These are phyloP conservation scores for Notechis scutatus DNA, from an alignment of 2,113 vertebrate species.

Conservation along the genomic window DNA sequence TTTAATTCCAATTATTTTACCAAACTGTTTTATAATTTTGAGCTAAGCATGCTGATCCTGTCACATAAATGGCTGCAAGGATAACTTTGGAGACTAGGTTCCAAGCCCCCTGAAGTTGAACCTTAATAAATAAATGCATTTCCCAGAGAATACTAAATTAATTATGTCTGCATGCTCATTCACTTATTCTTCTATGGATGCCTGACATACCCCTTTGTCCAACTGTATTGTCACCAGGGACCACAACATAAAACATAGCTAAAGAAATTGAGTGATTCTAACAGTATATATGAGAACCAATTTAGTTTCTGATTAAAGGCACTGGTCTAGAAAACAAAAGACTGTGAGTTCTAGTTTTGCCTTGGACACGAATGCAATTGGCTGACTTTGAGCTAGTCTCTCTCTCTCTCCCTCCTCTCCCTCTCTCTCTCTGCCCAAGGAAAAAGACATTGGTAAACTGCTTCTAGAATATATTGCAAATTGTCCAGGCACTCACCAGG, in stretches of 20 bases:
- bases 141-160: not conserved
- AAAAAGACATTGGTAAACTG: not conserved
- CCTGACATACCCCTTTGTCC: not conserved
- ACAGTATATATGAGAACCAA: not conserved
- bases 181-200: not conserved
- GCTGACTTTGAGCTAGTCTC: not conserved
- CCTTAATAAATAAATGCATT: not conserved
- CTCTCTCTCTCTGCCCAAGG: not conserved
- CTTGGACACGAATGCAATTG: not conserved
- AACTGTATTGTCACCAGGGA: not conserved
- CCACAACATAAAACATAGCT: not conserved
- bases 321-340: not conserved
- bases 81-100: not conserved
- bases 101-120: not conserved
- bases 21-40: not conserved
- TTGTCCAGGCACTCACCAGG: not conserved
- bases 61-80: not conserved
- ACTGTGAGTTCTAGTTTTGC: not conserved
- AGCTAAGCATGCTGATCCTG: not conserved
- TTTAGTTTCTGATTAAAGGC: not conserved
- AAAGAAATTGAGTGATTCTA: not conserved
- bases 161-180: not conserved
- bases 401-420: too few species aligned
- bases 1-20: not conserved
- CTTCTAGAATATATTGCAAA: not conserved